These are phyloP conservation scores for Trichonephila inaurata DNA, from an alignment of 1,140 invertebrate genomes.

Conservation along the genomic window DNA sequence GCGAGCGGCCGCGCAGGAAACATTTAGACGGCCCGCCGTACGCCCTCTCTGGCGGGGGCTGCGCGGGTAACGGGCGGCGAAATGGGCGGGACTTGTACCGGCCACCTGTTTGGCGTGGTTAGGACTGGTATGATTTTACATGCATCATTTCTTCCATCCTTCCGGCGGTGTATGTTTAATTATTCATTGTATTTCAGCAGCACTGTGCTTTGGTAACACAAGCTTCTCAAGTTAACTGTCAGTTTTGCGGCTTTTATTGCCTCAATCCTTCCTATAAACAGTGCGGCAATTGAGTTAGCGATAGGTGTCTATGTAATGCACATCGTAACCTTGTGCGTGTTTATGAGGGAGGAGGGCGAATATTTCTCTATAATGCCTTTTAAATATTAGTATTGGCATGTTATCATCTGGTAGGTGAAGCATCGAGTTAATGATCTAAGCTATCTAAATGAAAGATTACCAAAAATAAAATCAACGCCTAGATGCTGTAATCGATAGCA, in stretches of 20 bases:
- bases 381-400: too few species aligned
- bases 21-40: not conserved
- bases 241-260: not conserved
- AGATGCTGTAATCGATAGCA: too few species aligned
- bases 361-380: not conserved
- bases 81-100: slow-evolving; percentile 1
- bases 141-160: slow-evolving; percentile 57
- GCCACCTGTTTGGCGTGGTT: slow-evolving; percentile 57
- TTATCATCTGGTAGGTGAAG: too few species aligned
- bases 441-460: too few species aligned
- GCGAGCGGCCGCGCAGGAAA: not conserved
- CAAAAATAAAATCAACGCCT: too few species aligned
- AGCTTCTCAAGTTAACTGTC: not conserved
- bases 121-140: slow-evolving; percentile 17
- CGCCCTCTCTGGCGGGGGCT: not conserved
- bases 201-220: not conserved
- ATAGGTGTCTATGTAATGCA: not conserved
- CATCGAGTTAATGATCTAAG: too few species aligned
- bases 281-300: not conserved
- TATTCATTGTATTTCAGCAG: slow-evolving; percentile 52
- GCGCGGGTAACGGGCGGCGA: slow-evolving; percentile 6
- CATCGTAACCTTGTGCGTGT: not conserved
- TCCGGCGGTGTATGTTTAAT: slow-evolving; percentile 45
- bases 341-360: not conserved
- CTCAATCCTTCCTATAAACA: not conserved